Percentiles rank a stretch among this genome's conserved stretches.
phyloP scores from a whole-genome alignment of 2,888 invertebrate species.

The Parnassius smintheus region DNA sequence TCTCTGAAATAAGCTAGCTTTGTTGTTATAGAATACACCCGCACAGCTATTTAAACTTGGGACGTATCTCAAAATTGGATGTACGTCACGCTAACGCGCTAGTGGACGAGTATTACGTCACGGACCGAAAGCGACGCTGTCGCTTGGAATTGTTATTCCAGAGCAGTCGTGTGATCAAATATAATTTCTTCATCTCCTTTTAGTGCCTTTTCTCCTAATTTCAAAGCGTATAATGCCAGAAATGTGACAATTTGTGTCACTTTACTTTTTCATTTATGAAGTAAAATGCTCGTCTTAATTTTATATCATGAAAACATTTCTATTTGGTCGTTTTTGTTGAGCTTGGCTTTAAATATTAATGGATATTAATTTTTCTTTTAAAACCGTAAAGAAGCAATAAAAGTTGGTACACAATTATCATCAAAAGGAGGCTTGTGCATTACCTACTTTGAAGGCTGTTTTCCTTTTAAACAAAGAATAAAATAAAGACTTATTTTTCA shows the following conservation, averaged over 20 bases:
- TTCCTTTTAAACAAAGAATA: too few relatives aligned
- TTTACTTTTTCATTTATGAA: constrained; percentile 16
- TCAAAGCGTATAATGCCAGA: constrained; percentile 24
- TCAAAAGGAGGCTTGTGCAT: too few relatives aligned
- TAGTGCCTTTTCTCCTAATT: constrained; percentile 18
- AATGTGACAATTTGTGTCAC: constrained; percentile 19
- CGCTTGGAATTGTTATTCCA: constrained; percentile 21
- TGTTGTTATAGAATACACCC: constrained; percentile 18
- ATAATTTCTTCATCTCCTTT: constrained; percentile 23
- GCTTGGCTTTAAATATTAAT: constrained; percentile 3
- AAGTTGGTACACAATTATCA: too few relatives aligned
- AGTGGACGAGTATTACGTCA: constrained; percentile 28
- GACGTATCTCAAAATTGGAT: constrained; percentile 35
- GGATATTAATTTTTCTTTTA: neutral
- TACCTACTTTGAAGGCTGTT: too few relatives aligned
- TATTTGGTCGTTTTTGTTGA: neutral
- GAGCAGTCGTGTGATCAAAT: constrained; percentile 23
- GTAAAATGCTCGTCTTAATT: constrained; percentile 12
- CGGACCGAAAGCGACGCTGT: constrained; percentile 12
- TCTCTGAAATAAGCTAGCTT: neutral
- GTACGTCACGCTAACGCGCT: constrained; percentile 32
- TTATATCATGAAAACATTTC: constrained; percentile 2
- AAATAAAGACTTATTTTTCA: too few relatives aligned
- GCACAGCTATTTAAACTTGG: constrained; percentile 23
- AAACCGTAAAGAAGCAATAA: too few relatives aligned